phyloP scores from a whole-genome alignment of 2,113 vertebrate genomes.

The Xiphorhynchus elegans region DNA sequence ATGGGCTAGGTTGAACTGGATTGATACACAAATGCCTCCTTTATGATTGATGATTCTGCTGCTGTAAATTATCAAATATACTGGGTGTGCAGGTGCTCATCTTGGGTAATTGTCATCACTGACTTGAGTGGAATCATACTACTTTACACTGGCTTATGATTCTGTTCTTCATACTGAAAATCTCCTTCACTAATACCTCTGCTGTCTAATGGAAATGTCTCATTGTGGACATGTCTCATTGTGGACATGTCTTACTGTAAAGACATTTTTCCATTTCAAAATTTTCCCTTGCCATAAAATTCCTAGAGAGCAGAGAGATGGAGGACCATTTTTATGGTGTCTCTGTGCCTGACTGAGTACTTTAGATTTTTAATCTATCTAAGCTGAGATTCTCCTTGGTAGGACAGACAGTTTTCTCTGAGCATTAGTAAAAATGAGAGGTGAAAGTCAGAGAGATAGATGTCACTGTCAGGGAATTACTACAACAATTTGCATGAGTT shows the following conservation, averaged over 20 bases:
- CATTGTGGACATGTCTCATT: background rate
- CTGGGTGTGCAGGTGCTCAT: background rate
- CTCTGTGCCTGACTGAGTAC: background rate
- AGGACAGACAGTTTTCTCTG: background rate
- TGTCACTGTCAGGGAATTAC: slow-evolving; percentile 17
- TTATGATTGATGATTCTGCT: background rate
- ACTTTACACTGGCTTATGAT: background rate
- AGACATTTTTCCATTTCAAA: background rate
- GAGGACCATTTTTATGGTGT: background rate
- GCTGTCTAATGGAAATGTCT: slow-evolving; percentile 14
- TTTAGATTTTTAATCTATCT: slow-evolving; percentile 41
- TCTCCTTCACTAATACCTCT: slow-evolving; percentile 3
- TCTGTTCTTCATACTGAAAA: background rate
- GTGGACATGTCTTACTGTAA: slow-evolving; percentile 20
- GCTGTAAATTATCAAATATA: background rate
- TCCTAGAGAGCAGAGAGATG: background rate
- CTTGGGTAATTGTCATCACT: background rate
- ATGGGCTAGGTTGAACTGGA: slow-evolving; percentile 1
- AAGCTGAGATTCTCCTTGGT: slow-evolving; percentile 12
- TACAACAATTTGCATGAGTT: slow-evolving; percentile 42
- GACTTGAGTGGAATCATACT: background rate
- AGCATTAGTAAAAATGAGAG: slow-evolving; percentile 20
- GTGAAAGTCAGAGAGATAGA: slow-evolving; percentile 51
- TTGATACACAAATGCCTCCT: background rate
- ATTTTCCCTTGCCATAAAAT: background rate